Evolutionary conservation across 2,888 invertebrate species (phyloP), one percentile per base, ranked within the genome.

Genomic region (Heliothis peltigera): DNA sequence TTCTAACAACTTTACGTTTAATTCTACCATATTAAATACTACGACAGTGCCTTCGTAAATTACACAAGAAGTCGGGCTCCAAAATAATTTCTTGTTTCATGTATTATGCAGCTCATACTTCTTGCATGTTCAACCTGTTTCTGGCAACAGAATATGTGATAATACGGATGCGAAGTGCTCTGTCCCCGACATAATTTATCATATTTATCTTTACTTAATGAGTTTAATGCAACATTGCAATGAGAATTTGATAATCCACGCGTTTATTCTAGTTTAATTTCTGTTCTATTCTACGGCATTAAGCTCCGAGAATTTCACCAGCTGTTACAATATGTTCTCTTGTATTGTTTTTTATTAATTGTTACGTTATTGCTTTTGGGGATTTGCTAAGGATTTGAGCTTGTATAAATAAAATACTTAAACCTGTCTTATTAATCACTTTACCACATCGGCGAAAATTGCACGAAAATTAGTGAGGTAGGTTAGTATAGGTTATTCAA

Each of bases 111-210:
- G 25, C 51, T 57, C 44, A 67, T 70, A 60, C 60, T 67, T 54
- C 52, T 60, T 60, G 66, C 66, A 77, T 70, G 43, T 59, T 57
- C 21, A 32, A 62, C 42, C 35, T 39, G 43, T 17, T 46, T 32
- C 22, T 18, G 22, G 47, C 19, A 56, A 47, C 32, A 43, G 43
- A 48, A 42, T 60, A 49, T 25, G 17, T 53, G 21, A 39, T 28
- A 58, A 19, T 47, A 57, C n/a, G 8, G n/a, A 57, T 46, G 42
- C 10, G n/a, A 25, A 28, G 10, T 12, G 8, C 28, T 39, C 28
- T 22, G 15, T 35, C 43, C 12, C 4, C n/a, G 47, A 43, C 28
- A 48, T 62, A 47, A 64, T 47, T 47, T 17, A 49, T 32, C 28
- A 28, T 17, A 39, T 32, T 43, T 43, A 17, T 52, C n/a, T 17